Percentiles rank a stretch among this genome's conserved stretches.
phyloP scores from a whole-genome alignment of 53 echinoderm and acorn worm genomes.

The Temnopleurus reevesii region DNA sequence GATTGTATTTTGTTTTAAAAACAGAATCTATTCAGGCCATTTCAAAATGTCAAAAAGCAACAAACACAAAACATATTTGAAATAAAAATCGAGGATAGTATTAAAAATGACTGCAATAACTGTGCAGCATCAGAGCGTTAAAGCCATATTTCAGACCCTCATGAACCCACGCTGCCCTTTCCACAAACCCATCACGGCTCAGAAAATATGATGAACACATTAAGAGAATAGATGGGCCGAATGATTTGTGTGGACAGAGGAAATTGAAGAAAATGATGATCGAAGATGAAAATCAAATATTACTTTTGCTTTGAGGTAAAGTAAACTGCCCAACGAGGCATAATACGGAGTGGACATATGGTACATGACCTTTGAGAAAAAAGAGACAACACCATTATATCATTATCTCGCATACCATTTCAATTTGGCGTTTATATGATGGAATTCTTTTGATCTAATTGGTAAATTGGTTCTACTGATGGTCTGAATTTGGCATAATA shows the following conservation, averaged over 20 bases:
- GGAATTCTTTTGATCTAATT: not conserved
- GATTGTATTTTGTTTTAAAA: too few species aligned
- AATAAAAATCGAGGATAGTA: too few species aligned
- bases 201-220: not conserved
- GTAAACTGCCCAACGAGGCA: not conserved
- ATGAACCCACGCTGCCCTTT: not conserved
- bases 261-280: conserved; percentile 1
- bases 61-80: too few species aligned
- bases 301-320: not conserved
- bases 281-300: not conserved
- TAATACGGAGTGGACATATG: not conserved
- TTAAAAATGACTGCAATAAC: too few species aligned
- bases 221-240: conserved; percentile 11
- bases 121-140: not conserved
- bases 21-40: too few species aligned
- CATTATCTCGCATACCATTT: not conserved
- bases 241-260: not conserved
- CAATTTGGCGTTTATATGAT: not conserved
- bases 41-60: too few species aligned
- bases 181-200: not conserved
- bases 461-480: not conserved
- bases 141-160: not conserved
- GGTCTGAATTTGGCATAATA: not conserved
- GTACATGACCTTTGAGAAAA: not conserved
- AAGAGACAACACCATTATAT: not conserved